Evolutionary conservation across 1,140 invertebrate genomes (phyloP).

Genomic region (Drosophila melanica): DNA sequence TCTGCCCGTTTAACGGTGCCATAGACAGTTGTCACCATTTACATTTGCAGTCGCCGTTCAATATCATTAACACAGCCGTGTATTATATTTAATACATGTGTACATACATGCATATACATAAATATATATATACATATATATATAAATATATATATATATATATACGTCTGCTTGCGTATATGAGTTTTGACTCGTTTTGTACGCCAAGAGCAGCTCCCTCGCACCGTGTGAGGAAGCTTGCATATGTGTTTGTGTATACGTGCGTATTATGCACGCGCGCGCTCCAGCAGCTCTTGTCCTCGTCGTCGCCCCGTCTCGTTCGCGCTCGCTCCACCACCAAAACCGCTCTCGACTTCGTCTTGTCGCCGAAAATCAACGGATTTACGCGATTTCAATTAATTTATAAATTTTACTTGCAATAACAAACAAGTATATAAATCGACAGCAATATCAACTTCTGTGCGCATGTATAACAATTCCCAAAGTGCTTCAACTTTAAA

Average conservation of each 20-base stretch:
- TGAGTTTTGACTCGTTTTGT: conserved; percentile 44
- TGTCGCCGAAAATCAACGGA: conserved; percentile 40
- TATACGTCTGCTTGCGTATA: conserved; percentile 40
- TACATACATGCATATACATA: conserved; percentile 35
- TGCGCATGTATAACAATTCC: conserved; percentile 38
- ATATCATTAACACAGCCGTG: conserved; percentile 52
- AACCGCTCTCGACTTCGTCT: conserved; percentile 46
- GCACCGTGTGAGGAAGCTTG: conserved; percentile 13
- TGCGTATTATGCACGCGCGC: conserved; percentile 77
- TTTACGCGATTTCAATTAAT: conserved; percentile 62
- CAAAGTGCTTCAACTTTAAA: conserved; percentile 38
- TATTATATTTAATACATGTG: conserved; percentile 45
- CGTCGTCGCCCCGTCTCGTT: conserved; percentile 52
- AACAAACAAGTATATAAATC: conserved; percentile 43
- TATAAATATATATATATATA: conserved; percentile 29
- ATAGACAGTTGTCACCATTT: conserved; percentile 45
- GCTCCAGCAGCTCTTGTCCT: conserved; percentile 68
- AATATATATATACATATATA: conserved; percentile 11
- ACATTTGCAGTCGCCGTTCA: conserved; percentile 46
- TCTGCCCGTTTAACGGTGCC: conserved; percentile 31
- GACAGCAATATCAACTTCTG: conserved; percentile 40
- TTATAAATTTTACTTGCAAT: conserved; percentile 55
- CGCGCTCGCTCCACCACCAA: conserved; percentile 50
- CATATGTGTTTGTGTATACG: conserved; percentile 44
- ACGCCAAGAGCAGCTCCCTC: conserved; percentile 30